These are phyloP conservation scores for Ecliptopera silaceata DNA, from an alignment of 2,888 invertebrate genomes.

Conservation along the genomic window DNA sequence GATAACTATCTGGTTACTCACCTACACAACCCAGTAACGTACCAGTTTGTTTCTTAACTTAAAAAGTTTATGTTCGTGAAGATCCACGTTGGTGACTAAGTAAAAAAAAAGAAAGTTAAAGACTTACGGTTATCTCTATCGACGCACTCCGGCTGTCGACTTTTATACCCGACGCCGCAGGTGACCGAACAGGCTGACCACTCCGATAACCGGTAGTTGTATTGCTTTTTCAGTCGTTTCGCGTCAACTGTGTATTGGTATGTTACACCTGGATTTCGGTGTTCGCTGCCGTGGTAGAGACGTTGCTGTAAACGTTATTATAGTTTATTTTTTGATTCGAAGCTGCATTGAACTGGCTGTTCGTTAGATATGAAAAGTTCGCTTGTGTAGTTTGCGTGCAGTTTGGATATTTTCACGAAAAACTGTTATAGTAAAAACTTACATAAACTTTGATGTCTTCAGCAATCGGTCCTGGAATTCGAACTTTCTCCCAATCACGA, in stretches of 20 bases:
- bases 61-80: no score
- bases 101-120: not conserved
- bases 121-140: conserved; percentile 66
- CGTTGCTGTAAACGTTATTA: conserved; percentile 70
- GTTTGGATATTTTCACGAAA: not conserved
- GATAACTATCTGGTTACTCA: no score
- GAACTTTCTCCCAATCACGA: conserved; percentile 90
- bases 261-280: conserved; percentile 90
- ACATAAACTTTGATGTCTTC: conserved; percentile 93
- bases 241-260: conserved; percentile 91
- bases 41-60: no score
- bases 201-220: conserved; percentile 89
- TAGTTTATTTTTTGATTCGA: not conserved
- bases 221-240: conserved; percentile 77
- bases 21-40: no score
- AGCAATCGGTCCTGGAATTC: conserved; percentile 91
- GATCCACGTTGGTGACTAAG: no score
- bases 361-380: no score
- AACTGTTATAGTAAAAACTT: conserved; percentile 54
- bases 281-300: conserved; percentile 86
- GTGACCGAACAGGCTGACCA: conserved; percentile 91
- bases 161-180: conserved; percentile 90
- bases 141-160: conserved; percentile 70
- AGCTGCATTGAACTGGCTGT: not conserved
- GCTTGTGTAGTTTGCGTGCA: not conserved